Conservation (phyloP, 2,797 vertebrate genomes). For the Myotis myotis region DNA sequence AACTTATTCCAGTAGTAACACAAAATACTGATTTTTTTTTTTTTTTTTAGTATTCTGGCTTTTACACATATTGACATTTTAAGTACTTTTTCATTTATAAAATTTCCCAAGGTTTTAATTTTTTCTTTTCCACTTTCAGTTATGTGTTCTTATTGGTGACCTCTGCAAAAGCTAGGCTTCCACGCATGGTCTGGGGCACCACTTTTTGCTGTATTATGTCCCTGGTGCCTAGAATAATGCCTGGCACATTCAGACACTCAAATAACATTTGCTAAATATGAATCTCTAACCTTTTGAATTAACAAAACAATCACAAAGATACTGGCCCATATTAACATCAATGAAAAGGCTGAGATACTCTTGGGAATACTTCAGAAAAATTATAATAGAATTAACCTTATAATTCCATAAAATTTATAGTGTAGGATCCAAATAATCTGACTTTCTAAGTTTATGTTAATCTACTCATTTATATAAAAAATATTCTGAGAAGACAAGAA, state of each 20-base stretch:
- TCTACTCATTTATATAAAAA: background rate
- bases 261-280: background rate
- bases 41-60: background rate
- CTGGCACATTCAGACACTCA: background rate
- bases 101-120: background rate
- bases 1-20: background rate
- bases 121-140: background rate
- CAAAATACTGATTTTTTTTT: background rate
- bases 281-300: background rate
- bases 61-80: background rate
- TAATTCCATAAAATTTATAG: background rate
- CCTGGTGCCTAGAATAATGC: background rate
- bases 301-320: background rate
- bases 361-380: background rate
- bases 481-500: background rate
- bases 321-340: background rate
- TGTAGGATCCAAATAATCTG: background rate
- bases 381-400: background rate
- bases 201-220: background rate
- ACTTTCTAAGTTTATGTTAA: background rate
- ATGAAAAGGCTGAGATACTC: background rate
- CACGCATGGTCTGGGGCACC: fast-evolving
- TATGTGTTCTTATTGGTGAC: background rate
- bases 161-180: fast-evolving
- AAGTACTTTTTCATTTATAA: background rate